These are phyloP conservation scores for Apoderus coryli DNA, from an alignment of 2,888 invertebrate species.

Conservation along the genomic window DNA sequence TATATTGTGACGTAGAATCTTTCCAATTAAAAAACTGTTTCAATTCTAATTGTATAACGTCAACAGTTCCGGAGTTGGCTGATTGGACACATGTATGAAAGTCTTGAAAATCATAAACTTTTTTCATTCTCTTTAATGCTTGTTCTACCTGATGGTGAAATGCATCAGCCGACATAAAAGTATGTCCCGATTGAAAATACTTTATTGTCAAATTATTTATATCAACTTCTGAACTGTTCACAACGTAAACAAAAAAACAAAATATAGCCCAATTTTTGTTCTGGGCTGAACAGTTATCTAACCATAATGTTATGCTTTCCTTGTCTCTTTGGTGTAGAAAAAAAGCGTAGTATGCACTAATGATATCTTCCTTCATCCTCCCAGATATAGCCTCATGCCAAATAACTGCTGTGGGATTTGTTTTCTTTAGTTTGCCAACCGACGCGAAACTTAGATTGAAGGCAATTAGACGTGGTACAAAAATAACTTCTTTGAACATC, in stretches of 20 bases:
- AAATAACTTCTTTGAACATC: constrained; percentile 12
- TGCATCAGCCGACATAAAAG: too few relatives aligned
- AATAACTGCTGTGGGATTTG: constrained; percentile 13
- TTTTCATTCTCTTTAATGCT: constrained; percentile 1
- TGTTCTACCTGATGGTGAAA: constrained; percentile 7
- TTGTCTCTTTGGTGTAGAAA: constrained; percentile 8
- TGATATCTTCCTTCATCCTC: constrained; percentile 17
- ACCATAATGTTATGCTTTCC: constrained; percentile 8
- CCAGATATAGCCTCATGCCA: constrained; percentile 21
- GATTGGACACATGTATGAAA: too few relatives aligned
- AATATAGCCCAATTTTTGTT: too few relatives aligned
- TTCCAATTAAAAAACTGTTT: too few relatives aligned
- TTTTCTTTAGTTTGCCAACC: constrained; percentile 7
- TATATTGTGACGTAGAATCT: too few relatives aligned
- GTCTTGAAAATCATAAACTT: too few relatives aligned
- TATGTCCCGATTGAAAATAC: constrained; percentile 5
- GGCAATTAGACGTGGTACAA: constrained; percentile 11
- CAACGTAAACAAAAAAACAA: too few relatives aligned
- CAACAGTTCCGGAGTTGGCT: too few relatives aligned
- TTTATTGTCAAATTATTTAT: constrained; percentile 7
- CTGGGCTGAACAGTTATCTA: constrained; percentile 10
- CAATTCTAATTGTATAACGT: too few relatives aligned
- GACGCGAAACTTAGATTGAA: constrained; percentile 14
- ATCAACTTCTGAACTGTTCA: constrained; percentile 7
- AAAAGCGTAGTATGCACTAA: constrained; percentile 8